Base-by-base conservation (phyloP, 2,113 vertebrate species). In the Mystacornis crossleyi region DNA sequence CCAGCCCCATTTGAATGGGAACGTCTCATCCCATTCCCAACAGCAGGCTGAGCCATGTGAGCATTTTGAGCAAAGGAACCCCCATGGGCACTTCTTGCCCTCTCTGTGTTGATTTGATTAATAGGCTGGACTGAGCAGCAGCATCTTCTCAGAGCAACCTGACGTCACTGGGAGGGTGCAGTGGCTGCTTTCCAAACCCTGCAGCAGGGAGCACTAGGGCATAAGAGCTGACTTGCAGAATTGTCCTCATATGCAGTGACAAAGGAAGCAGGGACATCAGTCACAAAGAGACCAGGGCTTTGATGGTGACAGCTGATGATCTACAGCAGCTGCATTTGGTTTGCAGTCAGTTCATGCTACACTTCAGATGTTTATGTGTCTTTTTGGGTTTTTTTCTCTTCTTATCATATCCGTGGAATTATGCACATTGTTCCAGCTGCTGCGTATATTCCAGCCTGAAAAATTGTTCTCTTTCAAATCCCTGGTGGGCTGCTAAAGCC, bases 401-500 rank as follows among this genome's bases (percentile, higher is more conserved):
- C 79, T 89, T 17, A 55, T 72, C 34, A 40, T 53, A 85, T 19
- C 60, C 24, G 29, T 6, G 14, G 86, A 92, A 92, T 92, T 81
- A 94, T 65, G 42, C 69, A 57, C 33, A 20, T 54, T 93, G 80
- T 90, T 81, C 51, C 36, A 50, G 73, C 62, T 90, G 91, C 60
- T 58, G 81, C 95, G 84, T 78, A 77, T 12, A n/a, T 14, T 8
- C 88, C 79, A 87, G 28, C 70, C 42, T 50, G 91, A 87, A 95
- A 96, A 93, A 93, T 34, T 64, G 80, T 83, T 90, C 90, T 95
- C 96, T 98, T 97, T 96, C 90, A 95, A 96, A 92, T 92, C 33
- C 91, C 54, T 4, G 0, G 31, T 78, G 85, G 87, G 82, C 90
- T 72, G 86, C 95, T 96, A 97, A 94, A 97, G 94, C 96, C 86